These are phyloP conservation scores for Drosophila malerkotliana DNA, from an alignment of 1,140 invertebrate genomes.

Conservation along the genomic window DNA sequence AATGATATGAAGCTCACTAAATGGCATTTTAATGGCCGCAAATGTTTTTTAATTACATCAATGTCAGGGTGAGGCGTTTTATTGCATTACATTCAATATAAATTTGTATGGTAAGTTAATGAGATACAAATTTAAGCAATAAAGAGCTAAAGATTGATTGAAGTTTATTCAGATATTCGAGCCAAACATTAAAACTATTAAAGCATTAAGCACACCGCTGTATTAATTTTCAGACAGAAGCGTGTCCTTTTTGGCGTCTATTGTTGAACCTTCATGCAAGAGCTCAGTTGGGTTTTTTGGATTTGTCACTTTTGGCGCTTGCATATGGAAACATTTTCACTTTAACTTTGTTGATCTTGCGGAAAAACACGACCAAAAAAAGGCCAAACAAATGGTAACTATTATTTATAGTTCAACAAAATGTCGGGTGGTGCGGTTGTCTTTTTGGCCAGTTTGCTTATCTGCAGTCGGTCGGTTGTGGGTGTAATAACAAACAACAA, in stretches of 20 bases:
- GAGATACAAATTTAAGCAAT: slow-evolving; percentile 21
- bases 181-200: not conserved
- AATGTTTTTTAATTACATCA: slow-evolving; percentile 72
- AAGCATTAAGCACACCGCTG: not conserved
- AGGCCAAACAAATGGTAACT: slow-evolving; percentile 37
- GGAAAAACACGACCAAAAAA: slow-evolving; percentile 24
- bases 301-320: slow-evolving; percentile 21
- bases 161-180: not conserved
- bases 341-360: slow-evolving; percentile 46
- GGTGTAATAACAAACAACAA: slow-evolving; percentile 51
- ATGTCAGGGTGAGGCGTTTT: slow-evolving; percentile 35
- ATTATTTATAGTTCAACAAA: slow-evolving; percentile 58
- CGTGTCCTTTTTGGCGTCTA: not conserved
- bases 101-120: slow-evolving; percentile 38
- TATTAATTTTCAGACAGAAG: not conserved
- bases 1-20: slow-evolving; percentile 66
- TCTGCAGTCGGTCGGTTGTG: slow-evolving; percentile 25
- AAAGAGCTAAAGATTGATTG: not conserved
- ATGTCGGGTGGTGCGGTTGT: slow-evolving; percentile 26
- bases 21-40: slow-evolving; percentile 70
- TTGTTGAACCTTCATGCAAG: not conserved
- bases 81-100: slow-evolving; percentile 44
- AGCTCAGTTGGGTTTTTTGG: slow-evolving; percentile 16
- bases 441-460: slow-evolving; percentile 38
- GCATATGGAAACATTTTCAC: slow-evolving; percentile 42